Base-by-base conservation (phyloP, 2,797 vertebrate species). In the Sardinella longiceps region DNA sequence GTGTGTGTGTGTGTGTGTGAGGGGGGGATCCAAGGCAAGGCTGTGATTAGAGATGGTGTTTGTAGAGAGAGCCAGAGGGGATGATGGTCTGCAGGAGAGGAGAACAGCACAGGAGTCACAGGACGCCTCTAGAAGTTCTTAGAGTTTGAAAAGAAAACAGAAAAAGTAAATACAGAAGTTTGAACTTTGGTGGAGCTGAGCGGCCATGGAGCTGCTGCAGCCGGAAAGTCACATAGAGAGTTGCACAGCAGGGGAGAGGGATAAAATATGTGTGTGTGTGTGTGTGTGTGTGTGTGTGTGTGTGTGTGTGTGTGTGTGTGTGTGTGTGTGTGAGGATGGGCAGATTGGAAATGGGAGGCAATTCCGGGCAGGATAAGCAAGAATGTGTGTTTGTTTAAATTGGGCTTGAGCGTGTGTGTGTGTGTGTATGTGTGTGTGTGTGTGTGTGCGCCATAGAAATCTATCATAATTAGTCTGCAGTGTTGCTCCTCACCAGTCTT, bases 401-500 rank as follows among this genome's bases (percentile, higher is more conserved):
- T 23, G 37, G 18, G 70, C 37, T 77, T 39, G 18, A 77, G 37
- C 15, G 63, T 82, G 83, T 85, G 80, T 82, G n/a, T n/a, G n/a
- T n/a, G n/a, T n/a, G n/a, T n/a, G n/a, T n/a, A n/a, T n/a, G n/a
- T n/a, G n/a, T n/a, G n/a, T 39, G 18, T 43, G 37, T 14, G 63
- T 82, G 83, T 85, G 80, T 82, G 25, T 33, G 80, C 48, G 18
- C 33, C 80, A 30, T 83, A 74, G 66, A 66, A 80, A 25, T 80
- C 85, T 80, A 84, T 84, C 48, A 80, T 80, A 58, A 60, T 86
- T 83, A 89, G 89, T 70, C 84, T 91, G 89, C 87, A 80, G 90
- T 89, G 15, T 1, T 7, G 70, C 70, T 43, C 20, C 70, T 90
- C 87, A 88, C 90, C 93, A 91, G 92, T 90, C 91, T 91, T 85